phyloP scores from a whole-genome alignment of 2,888 invertebrate species.

The Dicroscelio sp. region DNA sequence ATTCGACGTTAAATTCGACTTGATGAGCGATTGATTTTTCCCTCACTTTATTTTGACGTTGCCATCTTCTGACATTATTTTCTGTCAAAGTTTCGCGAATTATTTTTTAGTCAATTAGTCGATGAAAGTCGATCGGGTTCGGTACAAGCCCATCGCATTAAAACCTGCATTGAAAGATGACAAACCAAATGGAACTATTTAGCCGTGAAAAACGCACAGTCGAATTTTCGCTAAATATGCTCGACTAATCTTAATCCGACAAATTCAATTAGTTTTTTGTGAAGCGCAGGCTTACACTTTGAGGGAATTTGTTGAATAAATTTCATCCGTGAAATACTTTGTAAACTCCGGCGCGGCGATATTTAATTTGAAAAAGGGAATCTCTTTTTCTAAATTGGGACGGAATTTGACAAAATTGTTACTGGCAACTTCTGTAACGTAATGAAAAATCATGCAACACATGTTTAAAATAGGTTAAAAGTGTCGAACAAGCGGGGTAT shows the following conservation, averaged over 20 bases:
- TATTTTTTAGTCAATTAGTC: slow-evolving; percentile 50
- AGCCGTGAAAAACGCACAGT: background rate
- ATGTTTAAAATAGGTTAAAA: slow-evolving; percentile 56
- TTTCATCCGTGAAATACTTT: slow-evolving; percentile 43
- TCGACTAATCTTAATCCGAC: slow-evolving; percentile 15
- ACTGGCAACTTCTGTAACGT: slow-evolving; percentile 20
- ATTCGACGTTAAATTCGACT: slow-evolving; percentile 30
- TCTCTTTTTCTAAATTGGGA: slow-evolving; percentile 51
- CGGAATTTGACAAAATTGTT: slow-evolving; percentile 63
- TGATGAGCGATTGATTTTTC: slow-evolving; percentile 31
- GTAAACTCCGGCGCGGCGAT: slow-evolving; percentile 8
- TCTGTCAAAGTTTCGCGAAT: slow-evolving; percentile 29
- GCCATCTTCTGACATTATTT: background rate
- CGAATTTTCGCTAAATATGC: slow-evolving; percentile 28
- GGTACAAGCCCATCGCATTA: slow-evolving; percentile 14
- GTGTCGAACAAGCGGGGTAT: slow-evolving; percentile 62
- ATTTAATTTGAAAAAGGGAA: slow-evolving; percentile 44
- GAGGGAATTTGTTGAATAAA: slow-evolving; percentile 44
- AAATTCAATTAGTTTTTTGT: slow-evolving; percentile 51
- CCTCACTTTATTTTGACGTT: background rate
- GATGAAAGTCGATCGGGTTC: background rate
- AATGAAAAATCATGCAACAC: slow-evolving; percentile 67
- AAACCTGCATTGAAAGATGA: slow-evolving; percentile 38
- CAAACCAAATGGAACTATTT: slow-evolving; percentile 1
- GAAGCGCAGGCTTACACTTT: background rate